Evolutionary conservation across 2,797 vertebrate species (phyloP).

Genomic region (Garrulus glandarius): DNA sequence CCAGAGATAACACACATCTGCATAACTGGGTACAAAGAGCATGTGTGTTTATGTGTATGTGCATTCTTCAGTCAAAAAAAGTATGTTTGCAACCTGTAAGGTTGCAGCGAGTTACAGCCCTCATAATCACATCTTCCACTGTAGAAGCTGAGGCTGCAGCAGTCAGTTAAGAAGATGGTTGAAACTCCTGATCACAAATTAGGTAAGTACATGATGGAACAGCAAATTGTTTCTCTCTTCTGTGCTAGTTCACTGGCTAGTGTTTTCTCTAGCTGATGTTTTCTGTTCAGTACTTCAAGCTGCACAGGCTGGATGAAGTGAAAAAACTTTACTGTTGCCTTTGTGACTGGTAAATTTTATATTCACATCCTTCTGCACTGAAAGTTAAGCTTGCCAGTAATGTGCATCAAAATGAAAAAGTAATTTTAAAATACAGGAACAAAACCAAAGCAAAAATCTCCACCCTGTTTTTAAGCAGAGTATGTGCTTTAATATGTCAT

Average conservation of each 20-base stretch:
- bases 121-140: neutral
- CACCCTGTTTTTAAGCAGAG: neutral
- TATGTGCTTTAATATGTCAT: neutral
- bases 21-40: neutral
- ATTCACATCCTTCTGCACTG: neutral
- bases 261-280: neutral
- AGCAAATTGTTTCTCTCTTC: neutral
- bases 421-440: neutral
- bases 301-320: neutral
- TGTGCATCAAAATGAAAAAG: neutral
- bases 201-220: constrained; percentile 9
- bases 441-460: neutral
- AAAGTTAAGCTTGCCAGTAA: neutral
- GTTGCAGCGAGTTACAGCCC: neutral
- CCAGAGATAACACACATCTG: neutral
- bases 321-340: neutral
- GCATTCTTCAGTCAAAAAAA: neutral
- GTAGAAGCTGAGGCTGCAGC: constrained; percentile 25
- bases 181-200: neutral
- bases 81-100: neutral
- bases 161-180: constrained; percentile 30
- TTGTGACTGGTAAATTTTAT: neutral
- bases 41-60: neutral
- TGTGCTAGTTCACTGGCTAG: neutral
- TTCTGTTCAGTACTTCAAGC: neutral